Base-by-base conservation (phyloP, 2,797 vertebrate species). In the Urocyon cinereoargenteus region DNA sequence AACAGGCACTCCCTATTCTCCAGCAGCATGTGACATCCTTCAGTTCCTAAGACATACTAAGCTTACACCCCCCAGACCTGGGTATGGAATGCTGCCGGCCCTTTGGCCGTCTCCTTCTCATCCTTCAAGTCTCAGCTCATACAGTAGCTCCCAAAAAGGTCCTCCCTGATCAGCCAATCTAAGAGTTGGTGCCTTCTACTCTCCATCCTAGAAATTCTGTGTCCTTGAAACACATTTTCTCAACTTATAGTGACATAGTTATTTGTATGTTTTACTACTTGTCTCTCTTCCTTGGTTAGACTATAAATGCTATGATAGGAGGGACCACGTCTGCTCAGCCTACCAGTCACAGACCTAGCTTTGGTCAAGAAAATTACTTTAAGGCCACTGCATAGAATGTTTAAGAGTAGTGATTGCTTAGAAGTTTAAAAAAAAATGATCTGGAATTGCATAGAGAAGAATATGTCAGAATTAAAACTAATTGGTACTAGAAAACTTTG, bases 301-400 rank as follows among this genome's bases (percentile, higher is more conserved):
- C 40, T 55, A 3, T 84, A 78, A 84, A 55, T 14, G 9, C 53
- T 53, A 53, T 53, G 16, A 89, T n/a, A 4, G 12, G 22, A 16
- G 26, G 31, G 26, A 26, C n/a, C 66, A 84, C 24, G 7, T 53
- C 79, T 89, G 26, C n/a, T 92, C 72, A 86, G 11, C 45, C 53
- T 70, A 55, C 31, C 51, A 79, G 26, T 86, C 40, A 61, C 3
- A 81, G 82, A 91, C 53, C 62, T 40, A 70, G 4, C 61, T 34
- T 62, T 85, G 68, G 59, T 70, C 49, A 86, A 66, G 51, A 10
- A 94, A 83, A 86, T 90, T 86, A 86, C 79, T 64, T 26, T 61
- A 66, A 68, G n/a, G 40, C 12, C n/a, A 61, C 9, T 53, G 26
- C 61, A 70, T 24, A 77, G 61, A 83, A 45, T 53, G 62, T 40